These are phyloP conservation scores for Sclerodermus sp. DNA, from an alignment of 2,888 invertebrate genomes.

Conservation along the genomic window DNA sequence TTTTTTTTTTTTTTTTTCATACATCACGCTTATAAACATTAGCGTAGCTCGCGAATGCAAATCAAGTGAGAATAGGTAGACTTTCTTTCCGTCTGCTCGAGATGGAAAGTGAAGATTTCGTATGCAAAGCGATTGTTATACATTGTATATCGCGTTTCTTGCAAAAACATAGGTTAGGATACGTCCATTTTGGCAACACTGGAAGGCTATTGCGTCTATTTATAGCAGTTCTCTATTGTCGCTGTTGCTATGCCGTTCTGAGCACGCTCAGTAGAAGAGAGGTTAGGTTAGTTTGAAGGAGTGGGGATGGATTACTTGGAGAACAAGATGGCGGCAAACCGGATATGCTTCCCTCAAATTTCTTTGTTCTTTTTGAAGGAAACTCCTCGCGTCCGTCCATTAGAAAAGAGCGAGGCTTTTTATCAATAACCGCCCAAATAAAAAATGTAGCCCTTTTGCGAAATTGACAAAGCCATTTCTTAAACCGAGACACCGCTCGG, in stretches of 20 bases:
- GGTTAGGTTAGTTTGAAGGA: slow-evolving; percentile 6
- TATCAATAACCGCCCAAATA: too few relatives aligned
- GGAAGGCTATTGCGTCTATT: slow-evolving; percentile 43
- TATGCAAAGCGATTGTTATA: too few relatives aligned
- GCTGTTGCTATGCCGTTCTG: slow-evolving; percentile 49
- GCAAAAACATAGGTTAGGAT: background rate
- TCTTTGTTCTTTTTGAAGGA: slow-evolving; percentile 1
- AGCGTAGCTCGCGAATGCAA: too few relatives aligned
- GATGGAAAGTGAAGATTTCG: too few relatives aligned
- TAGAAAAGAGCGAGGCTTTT: background rate
- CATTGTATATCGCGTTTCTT: too few relatives aligned
- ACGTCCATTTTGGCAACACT: slow-evolving; percentile 43
- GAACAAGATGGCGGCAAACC: slow-evolving; percentile 34
- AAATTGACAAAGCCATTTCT: too few relatives aligned
- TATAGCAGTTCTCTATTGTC: slow-evolving; percentile 43
- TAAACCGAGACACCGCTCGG: too few relatives aligned
- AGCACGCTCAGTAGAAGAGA: slow-evolving; percentile 17
- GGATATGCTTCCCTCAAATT: slow-evolving; percentile 30
- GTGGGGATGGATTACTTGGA: slow-evolving; percentile 19
- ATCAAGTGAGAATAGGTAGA: too few relatives aligned
- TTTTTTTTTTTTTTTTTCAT: too few relatives aligned
- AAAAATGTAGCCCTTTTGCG: too few relatives aligned
- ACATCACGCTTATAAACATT: too few relatives aligned
- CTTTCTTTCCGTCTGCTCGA: too few relatives aligned
- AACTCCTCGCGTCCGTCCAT: background rate